Conservation (phyloP, 2,888 invertebrate species). For the Myathropa florea region DNA sequence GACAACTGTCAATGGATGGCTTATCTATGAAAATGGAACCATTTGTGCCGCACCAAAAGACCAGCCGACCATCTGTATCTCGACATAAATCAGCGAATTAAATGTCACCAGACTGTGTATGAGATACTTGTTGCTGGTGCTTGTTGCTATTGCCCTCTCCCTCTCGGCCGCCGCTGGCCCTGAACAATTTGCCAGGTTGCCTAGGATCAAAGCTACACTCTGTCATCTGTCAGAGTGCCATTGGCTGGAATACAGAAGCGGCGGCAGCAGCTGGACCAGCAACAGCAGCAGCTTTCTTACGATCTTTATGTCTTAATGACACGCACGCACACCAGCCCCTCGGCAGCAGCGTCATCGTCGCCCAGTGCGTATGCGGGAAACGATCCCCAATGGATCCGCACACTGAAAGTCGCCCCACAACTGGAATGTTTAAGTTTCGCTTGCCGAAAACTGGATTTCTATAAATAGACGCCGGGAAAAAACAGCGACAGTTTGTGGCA, state of each 20-base stretch:
- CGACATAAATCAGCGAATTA: not conserved
- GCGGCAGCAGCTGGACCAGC: not conserved
- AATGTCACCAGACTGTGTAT: not conserved
- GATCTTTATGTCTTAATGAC: slow-evolving; percentile 68
- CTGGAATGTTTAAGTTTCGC: slow-evolving; percentile 67
- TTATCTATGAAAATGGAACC: not conserved
- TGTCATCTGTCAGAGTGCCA: not conserved
- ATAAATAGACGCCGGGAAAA: slow-evolving; percentile 65
- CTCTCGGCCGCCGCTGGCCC: not conserved
- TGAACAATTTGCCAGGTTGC: slow-evolving; percentile 22
- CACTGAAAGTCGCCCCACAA: slow-evolving; percentile 53
- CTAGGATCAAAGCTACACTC: slow-evolving; percentile 2
- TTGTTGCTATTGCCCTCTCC: not conserved
- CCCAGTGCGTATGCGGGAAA: not conserved
- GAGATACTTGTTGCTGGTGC: not conserved
- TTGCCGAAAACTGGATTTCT: slow-evolving; percentile 69
- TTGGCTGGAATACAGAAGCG: slow-evolving; percentile 3
- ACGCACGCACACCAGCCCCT: slow-evolving; percentile 30
- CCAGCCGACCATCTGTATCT: not conserved
- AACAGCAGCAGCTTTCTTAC: slow-evolving; percentile 57
- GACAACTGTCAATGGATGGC: not conserved
- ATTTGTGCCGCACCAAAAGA: not conserved
- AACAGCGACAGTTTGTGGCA: slow-evolving; percentile 36
- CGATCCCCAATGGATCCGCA: slow-evolving; percentile 3
- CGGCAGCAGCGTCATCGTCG: not conserved